Evolutionary conservation across 2,797 vertebrate genomes (phyloP).

Genomic region (Antrozous pallidus): DNA sequence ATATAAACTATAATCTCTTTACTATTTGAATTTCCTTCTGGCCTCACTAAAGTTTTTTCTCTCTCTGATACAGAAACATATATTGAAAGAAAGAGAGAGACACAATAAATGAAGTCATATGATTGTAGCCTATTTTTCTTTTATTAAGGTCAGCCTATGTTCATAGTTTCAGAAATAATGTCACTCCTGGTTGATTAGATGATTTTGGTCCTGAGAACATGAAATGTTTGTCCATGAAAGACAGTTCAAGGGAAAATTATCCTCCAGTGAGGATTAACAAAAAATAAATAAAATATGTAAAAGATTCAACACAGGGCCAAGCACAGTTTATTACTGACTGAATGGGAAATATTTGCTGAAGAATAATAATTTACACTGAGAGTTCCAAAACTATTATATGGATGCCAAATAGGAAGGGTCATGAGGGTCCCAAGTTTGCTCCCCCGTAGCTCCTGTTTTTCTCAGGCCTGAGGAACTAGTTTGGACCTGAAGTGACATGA

Average conservation of each 20-base stretch:
- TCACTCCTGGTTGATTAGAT: neutral
- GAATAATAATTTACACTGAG: neutral
- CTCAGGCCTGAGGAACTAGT: neutral
- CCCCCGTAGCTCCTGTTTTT: neutral
- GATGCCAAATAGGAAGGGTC: neutral
- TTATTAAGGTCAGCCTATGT: neutral
- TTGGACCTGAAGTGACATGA: neutral
- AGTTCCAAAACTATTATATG: neutral
- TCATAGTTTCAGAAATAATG: neutral
- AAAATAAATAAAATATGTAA: neutral
- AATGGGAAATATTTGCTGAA: neutral
- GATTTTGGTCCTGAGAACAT: neutral
- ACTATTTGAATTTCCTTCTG: constrained; percentile 4
- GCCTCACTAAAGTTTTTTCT: neutral
- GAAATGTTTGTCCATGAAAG: neutral
- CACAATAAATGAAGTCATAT: neutral
- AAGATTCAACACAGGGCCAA: neutral
- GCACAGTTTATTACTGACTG: neutral
- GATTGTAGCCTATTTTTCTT: neutral
- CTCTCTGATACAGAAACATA: neutral
- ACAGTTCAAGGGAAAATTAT: neutral
- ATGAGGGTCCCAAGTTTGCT: neutral
- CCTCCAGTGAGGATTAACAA: neutral
- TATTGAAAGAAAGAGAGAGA: neutral
- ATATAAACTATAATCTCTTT: neutral